Evolutionary conservation across 2,888 invertebrate genomes (phyloP).

Genomic region (Cantharis lateralis): DNA sequence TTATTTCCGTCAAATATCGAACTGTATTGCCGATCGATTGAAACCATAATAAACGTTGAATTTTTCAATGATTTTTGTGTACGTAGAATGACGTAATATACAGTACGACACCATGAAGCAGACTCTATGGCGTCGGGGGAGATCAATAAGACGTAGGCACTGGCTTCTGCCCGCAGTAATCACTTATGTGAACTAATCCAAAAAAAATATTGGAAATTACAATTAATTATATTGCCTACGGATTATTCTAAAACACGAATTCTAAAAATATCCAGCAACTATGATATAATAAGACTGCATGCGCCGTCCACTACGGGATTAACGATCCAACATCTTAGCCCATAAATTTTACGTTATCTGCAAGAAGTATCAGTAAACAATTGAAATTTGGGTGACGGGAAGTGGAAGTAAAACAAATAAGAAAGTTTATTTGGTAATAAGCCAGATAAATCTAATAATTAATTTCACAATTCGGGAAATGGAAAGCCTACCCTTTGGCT

Average conservation of each 20-base stretch:
- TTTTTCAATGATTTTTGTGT: not conserved
- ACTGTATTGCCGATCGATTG: not conserved
- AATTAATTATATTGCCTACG: not conserved
- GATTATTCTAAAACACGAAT: not conserved
- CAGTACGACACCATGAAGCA: constrained; percentile 21
- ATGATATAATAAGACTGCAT: not conserved
- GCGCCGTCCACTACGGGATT: not conserved
- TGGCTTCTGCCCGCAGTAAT: constrained; percentile 35
- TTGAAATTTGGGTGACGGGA: not conserved
- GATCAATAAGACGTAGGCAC: constrained; percentile 48
- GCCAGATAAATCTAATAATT: not conserved
- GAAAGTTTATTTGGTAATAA: not conserved
- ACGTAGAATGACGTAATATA: constrained; percentile 30
- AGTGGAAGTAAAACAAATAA: not conserved
- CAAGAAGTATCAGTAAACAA: not conserved
- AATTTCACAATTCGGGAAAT: not conserved
- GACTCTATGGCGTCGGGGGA: constrained; percentile 35
- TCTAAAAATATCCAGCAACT: not conserved
- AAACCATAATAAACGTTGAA: not conserved
- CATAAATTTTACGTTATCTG: not conserved
- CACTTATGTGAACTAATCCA: constrained; percentile 20
- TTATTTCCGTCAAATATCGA: not conserved
- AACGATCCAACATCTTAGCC: not conserved
- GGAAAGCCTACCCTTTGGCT: not conserved
- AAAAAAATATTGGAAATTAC: not conserved